Evolutionary conservation across 2,797 vertebrate species (phyloP).

Genomic region (Antrozous pallidus): DNA sequence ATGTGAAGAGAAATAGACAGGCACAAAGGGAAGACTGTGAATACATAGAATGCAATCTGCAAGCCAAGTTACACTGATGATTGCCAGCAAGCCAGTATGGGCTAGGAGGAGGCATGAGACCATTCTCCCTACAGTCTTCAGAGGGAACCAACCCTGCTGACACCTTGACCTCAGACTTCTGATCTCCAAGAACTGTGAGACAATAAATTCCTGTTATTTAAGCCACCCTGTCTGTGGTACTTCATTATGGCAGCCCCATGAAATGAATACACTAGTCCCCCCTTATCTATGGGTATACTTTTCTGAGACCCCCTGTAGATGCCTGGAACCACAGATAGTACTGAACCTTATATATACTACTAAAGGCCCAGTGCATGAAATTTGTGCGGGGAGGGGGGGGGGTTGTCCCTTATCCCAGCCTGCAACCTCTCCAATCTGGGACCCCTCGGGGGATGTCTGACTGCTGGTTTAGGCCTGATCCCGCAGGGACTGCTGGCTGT

Average conservation of each 20-base stretch:
- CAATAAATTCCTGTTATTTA: not conserved
- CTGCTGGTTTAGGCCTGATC: too few species aligned
- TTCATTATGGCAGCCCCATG: not conserved
- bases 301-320: not conserved
- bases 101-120: too few species aligned
- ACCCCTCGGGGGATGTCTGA: too few species aligned
- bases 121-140: too few species aligned
- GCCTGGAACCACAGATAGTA: not conserved
- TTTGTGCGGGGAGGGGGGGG: too few species aligned
- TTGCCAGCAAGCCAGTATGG: not conserved
- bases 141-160: too few species aligned
- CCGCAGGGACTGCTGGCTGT: too few species aligned
- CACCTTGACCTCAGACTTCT: not conserved
- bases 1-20: not conserved
- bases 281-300: not conserved
- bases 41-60: too few species aligned
- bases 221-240: not conserved
- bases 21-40: not conserved
- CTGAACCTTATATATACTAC: too few species aligned
- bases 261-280: not conserved
- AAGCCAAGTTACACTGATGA: not conserved
- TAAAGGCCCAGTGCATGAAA: too few species aligned
- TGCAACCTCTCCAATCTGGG: too few species aligned
- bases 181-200: not conserved
- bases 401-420: too few species aligned